Percentiles rank a stretch among this genome's conserved stretches.
Evolutionary conservation across 2,888 invertebrate species (phyloP).

Genomic region (Macrosoma leucophasiata): DNA sequence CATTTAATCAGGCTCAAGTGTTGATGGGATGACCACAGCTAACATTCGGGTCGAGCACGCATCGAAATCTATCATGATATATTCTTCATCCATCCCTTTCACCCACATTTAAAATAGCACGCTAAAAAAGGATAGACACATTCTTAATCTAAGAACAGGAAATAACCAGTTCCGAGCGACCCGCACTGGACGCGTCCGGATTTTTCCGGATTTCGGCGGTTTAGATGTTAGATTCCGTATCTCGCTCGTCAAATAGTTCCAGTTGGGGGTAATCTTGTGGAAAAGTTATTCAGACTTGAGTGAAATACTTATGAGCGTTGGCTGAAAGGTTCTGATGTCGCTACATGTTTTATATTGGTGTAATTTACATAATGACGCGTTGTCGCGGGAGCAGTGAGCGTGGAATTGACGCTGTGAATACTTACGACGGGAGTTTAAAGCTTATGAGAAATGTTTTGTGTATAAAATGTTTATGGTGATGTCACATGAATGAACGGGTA

Average conservation of each 20-base stretch:
- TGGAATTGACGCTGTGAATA: no score
- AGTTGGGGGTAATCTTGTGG: conserved; percentile 44
- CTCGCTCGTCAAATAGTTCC: conserved; percentile 34
- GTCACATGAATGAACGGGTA: no score
- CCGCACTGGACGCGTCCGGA: conserved; percentile 45
- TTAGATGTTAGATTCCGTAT: conserved; percentile 36
- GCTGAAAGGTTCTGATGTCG: no score
- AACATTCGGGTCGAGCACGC: conserved; percentile 33
- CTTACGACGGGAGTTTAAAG: no score
- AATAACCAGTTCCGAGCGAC: conserved; percentile 51
- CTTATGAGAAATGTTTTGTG: no score
- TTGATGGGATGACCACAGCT: conserved; percentile 48
- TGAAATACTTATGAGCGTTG: conserved; percentile 16
- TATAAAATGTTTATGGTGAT: no score
- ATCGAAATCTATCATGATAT: conserved; percentile 47
- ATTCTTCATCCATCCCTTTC: conserved; percentile 19
- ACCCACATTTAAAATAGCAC: conserved; percentile 2
- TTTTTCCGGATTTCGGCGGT: conserved; percentile 48
- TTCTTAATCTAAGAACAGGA: conserved; percentile 48
- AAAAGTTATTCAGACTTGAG: conserved; percentile 33
- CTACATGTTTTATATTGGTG: no score
- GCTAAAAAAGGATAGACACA: conserved; percentile 21
- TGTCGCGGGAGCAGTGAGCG: no score
- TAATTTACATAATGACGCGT: conserved; percentile 3
- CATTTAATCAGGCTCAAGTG: conserved; percentile 64